Conservation (phyloP, 2,113 vertebrate species). For the Nettapus auritus region DNA sequence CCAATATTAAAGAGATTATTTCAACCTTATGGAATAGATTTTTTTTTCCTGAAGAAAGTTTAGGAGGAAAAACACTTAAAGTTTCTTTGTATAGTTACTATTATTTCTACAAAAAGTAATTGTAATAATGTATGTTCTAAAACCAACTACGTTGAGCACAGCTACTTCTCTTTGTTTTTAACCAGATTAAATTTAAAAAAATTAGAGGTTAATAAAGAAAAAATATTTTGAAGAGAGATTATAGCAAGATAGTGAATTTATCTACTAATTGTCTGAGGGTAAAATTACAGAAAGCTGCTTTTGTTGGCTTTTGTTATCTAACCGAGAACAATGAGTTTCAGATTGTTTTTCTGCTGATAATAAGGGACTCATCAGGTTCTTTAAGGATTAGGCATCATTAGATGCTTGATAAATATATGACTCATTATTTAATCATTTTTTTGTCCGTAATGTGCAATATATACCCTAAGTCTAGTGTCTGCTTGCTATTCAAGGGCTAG, state of each 20-base stretch:
- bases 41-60: neutral
- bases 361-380: conserved; percentile 36
- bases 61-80: neutral
- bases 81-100: neutral
- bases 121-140: neutral
- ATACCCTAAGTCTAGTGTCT: neutral
- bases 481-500: neutral
- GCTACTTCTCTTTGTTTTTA: neutral
- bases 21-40: neutral
- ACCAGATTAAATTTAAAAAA: conserved; percentile 53
- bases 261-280: conserved; percentile 50
- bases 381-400: conserved; percentile 45
- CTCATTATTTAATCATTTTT: neutral
- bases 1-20: conserved; percentile 55
- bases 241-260: conserved; percentile 35
- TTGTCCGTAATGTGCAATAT: neutral
- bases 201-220: conserved; percentile 63
- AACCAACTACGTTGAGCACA: neutral
- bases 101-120: neutral
- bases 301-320: conserved; percentile 48
- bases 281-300: conserved; percentile 39
- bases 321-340: conserved; percentile 35
- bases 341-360: conserved; percentile 50
- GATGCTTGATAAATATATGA: conserved; percentile 21
- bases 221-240: conserved; percentile 45